Evolutionary conservation across 1,140 invertebrate genomes (phyloP).

Genomic region (Heliconius himera): DNA sequence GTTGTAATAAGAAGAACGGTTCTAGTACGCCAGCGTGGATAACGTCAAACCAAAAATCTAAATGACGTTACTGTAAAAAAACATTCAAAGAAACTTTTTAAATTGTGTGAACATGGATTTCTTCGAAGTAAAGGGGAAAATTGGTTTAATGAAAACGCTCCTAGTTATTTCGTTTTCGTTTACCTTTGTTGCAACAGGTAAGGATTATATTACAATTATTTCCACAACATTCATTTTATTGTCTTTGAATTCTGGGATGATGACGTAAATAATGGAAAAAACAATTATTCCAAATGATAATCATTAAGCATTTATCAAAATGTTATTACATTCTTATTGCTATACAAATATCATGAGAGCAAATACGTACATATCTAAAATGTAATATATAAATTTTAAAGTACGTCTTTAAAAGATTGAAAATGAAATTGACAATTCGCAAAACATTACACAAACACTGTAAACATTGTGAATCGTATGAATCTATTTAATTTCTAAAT

Average conservation of each 20-base stretch:
- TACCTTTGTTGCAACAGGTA: constrained; percentile 48
- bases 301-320: background rate
- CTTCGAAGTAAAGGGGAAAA: constrained; percentile 42
- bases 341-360: background rate
- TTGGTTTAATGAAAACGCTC: constrained; percentile 35
- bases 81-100: constrained; percentile 24
- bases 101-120: constrained; percentile 45
- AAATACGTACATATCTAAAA: background rate
- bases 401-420: no score
- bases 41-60: constrained; percentile 43
- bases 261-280: constrained; percentile 35
- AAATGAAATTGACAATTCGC: no score
- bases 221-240: constrained; percentile 35
- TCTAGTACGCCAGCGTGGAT: constrained; percentile 39
- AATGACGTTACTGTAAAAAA: constrained; percentile 42
- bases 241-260: constrained; percentile 22
- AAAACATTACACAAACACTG: no score
- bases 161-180: constrained; percentile 45
- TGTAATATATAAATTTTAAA: background rate
- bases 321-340: background rate
- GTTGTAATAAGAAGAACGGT: background rate
- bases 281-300: background rate
- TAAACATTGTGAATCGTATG: no score
- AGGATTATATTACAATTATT: constrained; percentile 35
- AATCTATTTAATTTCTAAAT: no score